Conservation (phyloP, 1,140 invertebrate genomes). For the Mizuhopecten yessoensis region DNA sequence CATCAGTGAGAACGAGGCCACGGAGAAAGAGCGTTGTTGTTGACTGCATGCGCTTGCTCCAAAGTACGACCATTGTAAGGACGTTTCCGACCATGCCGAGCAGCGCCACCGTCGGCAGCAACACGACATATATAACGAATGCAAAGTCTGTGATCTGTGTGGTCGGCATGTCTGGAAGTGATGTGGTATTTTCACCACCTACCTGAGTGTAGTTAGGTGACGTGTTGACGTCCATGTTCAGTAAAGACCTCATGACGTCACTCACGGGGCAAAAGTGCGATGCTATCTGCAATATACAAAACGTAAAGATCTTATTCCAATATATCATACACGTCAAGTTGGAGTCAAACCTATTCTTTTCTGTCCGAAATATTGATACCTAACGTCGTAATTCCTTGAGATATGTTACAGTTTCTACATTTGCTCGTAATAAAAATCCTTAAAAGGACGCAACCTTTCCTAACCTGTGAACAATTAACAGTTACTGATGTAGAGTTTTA, state of each 20-base stretch:
- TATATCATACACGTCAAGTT: no score
- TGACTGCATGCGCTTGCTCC: not conserved
- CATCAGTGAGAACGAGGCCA: not conserved
- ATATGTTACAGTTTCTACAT: no score
- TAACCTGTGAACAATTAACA: no score
- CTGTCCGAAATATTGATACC: no score
- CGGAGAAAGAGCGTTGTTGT: not conserved
- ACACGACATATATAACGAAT: not conserved
- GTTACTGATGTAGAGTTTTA: no score
- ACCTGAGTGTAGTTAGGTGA: slow-evolving; percentile 15
- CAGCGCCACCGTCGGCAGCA: not conserved
- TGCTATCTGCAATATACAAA: not conserved
- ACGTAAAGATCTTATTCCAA: no score
- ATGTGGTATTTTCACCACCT: not conserved
- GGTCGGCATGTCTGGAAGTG: not conserved
- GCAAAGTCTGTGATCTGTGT: not conserved
- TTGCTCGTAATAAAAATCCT: no score
- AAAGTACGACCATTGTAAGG: not conserved
- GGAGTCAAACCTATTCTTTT: no score
- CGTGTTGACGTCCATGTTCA: not conserved
- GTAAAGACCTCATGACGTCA: not conserved
- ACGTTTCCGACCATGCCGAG: not conserved
- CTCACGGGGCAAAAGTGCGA: not conserved
- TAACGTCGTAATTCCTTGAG: no score
- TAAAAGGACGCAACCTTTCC: no score